Percentiles rank a stretch among this genome's conserved stretches.
Evolutionary conservation across 1,140 invertebrate genomes (phyloP).

Genomic region (Drosophila malerkotliana): DNA sequence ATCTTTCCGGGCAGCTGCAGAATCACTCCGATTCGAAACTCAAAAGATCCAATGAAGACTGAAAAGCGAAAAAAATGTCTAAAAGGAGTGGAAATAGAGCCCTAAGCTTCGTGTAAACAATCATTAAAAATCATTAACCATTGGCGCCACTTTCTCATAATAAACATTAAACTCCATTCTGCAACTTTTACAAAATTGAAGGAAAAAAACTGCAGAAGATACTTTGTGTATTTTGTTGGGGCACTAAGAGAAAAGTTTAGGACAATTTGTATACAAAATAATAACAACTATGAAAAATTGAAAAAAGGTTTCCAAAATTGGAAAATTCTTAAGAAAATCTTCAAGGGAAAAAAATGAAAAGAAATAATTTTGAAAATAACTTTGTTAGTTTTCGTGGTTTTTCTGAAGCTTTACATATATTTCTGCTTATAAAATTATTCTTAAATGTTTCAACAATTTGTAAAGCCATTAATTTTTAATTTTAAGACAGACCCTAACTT

Average conservation of each 20-base stretch:
- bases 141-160: conserved; percentile 81
- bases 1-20: conserved; percentile 68
- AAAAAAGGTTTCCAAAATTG: too few relatives aligned
- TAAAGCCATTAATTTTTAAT: too few relatives aligned
- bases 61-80: neutral
- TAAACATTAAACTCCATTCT: conserved; percentile 53
- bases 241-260: neutral
- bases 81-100: conserved; percentile 25
- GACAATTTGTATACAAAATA: too few relatives aligned
- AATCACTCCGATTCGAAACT: neutral
- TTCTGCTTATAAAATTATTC: neutral
- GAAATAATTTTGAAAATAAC: too few relatives aligned
- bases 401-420: too few relatives aligned
- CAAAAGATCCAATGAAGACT: neutral
- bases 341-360: too few relatives aligned
- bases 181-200: conserved; percentile 1
- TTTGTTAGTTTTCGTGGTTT: too few relatives aligned
- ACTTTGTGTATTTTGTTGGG: neutral
- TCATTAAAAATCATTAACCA: conserved; percentile 73
- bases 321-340: too few relatives aligned
- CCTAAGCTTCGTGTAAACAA: conserved; percentile 54
- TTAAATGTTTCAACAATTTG: too few relatives aligned
- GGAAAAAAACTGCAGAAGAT: conserved; percentile 16
- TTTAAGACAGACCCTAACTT: neutral
- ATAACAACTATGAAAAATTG: too few relatives aligned